Evolutionary conservation across 2,797 vertebrate species (phyloP).

Genomic region (Sorex maritimensis): DNA sequence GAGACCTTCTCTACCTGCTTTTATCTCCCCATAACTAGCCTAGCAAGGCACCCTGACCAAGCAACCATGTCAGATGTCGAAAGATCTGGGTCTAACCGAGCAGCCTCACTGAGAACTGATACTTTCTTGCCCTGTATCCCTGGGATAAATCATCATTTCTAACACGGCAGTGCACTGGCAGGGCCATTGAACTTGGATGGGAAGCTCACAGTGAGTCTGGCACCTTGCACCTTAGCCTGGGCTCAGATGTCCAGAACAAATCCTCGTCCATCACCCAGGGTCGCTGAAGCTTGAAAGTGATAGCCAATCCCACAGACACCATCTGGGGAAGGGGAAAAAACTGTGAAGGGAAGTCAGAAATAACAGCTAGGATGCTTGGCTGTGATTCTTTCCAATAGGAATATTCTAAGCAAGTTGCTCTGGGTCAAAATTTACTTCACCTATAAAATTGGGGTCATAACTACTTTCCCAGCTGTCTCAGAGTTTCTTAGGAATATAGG

Average conservation of each 20-base stretch:
- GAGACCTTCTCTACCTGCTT: neutral
- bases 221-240: neutral
- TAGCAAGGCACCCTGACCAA: no score
- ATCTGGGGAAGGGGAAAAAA: constrained; percentile 63
- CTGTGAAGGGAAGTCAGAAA: constrained; percentile 57
- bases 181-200: neutral
- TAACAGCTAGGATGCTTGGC: constrained; percentile 39
- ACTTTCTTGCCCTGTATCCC: neutral
- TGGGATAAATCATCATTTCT: neutral
- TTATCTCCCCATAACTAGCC: neutral
- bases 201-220: neutral
- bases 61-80: neutral
- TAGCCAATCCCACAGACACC: constrained; percentile 66
- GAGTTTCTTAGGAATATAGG: neutral
- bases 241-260: constrained; percentile 64
- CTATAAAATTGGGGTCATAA: neutral
- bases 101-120: neutral
- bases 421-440: constrained; percentile 18
- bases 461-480: neutral
- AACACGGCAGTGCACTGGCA: neutral
- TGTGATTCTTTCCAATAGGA: constrained; percentile 19
- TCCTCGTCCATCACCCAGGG: constrained; percentile 58
- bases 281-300: constrained; percentile 79
- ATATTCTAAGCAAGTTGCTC: neutral
- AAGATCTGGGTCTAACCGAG: neutral